These are phyloP conservation scores for Dinomys branickii DNA, from an alignment of 2,113 vertebrate species.

Conservation along the genomic window DNA sequence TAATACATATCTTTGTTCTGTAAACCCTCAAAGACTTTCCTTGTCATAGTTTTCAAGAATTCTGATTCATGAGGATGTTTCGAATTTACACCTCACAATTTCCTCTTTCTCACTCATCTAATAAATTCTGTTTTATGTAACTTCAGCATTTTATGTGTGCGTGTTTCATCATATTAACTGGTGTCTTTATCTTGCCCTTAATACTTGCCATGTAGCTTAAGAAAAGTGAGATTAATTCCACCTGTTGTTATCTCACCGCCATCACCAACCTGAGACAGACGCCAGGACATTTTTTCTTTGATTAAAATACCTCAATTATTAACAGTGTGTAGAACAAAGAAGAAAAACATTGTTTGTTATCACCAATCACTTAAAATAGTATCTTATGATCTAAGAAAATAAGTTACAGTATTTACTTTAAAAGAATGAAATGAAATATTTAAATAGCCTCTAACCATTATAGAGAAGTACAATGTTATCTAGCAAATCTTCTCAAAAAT, in stretches of 20 bases:
- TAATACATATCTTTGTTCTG: neutral
- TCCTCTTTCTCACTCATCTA: neutral
- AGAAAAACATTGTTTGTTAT: neutral
- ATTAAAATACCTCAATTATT: neutral
- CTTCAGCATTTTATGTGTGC: neutral
- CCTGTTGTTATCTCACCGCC: neutral
- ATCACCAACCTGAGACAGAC: neutral
- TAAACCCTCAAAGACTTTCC: neutral
- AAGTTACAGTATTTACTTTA: neutral
- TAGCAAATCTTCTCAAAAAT: neutral
- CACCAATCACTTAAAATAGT: neutral
- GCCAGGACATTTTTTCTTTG: neutral
- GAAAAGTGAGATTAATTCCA: neutral
- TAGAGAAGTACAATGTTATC: neutral
- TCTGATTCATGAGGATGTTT: neutral
- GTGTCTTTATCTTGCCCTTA: neutral
- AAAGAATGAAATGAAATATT: neutral
- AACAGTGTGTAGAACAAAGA: neutral
- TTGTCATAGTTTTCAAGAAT: neutral
- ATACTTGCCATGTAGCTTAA: neutral
- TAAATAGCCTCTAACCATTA: neutral
- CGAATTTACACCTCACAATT: rapidly evolving
- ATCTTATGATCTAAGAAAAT: neutral
- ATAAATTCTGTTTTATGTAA: neutral
- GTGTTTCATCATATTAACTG: neutral